phyloP scores from a whole-genome alignment of 2,797 vertebrate species.

The Lepilemur ruficaudatus region DNA sequence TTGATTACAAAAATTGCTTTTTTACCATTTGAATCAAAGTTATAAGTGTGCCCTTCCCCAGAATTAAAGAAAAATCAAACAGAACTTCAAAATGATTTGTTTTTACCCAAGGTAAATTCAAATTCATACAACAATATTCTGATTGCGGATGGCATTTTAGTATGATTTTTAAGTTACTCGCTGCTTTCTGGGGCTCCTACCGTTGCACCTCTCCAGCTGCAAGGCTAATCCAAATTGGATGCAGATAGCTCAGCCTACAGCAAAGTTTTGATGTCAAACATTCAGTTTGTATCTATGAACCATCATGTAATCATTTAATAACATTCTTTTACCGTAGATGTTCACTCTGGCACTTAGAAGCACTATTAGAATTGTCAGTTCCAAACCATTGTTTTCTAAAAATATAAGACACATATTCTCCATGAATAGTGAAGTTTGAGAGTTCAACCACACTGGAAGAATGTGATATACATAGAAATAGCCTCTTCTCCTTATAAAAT shows the following conservation, averaged over 20 bases:
- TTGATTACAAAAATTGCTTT: too few species aligned
- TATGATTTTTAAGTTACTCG: neutral
- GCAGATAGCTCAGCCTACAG: neutral
- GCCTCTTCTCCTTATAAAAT: neutral
- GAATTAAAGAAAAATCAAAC: too few species aligned
- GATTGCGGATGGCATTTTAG: neutral
- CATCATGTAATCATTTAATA: constrained; percentile 8
- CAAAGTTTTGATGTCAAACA: neutral
- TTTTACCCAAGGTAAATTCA: neutral
- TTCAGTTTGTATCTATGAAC: neutral
- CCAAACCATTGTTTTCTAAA: constrained; percentile 47
- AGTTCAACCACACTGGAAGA: constrained; percentile 8
- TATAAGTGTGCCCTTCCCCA: too few species aligned
- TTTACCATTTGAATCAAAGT: too few species aligned
- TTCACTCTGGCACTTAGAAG: constrained; percentile 52
- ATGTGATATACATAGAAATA: neutral
- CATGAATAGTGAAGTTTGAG: neutral
- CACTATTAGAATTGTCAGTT: constrained; percentile 51
- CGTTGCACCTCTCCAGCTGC: neutral
- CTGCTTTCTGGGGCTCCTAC: neutral
- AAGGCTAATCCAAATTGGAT: neutral
- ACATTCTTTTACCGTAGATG: neutral
- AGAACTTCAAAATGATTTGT: neutral
- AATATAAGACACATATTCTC: neutral
- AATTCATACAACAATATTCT: neutral